These are phyloP conservation scores for Podargus strigoides DNA, from an alignment of 2,797 vertebrate species.

Conservation along the genomic window DNA sequence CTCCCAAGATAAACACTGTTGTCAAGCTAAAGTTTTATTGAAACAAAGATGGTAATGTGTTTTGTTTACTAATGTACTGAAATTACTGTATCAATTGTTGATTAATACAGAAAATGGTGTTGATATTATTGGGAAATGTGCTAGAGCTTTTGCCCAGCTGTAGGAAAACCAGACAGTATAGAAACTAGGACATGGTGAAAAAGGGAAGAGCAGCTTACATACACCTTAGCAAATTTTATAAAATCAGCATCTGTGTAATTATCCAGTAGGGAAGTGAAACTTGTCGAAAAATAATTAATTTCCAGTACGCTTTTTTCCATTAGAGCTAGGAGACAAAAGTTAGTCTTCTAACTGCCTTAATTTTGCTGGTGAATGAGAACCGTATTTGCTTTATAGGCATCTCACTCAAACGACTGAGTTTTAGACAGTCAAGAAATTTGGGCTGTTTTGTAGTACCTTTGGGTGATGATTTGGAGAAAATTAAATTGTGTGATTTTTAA, in stretches of 20 bases:
- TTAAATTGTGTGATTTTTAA: not conserved
- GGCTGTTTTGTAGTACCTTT: not conserved
- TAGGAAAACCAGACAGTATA: not conserved
- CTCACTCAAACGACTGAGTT: not conserved
- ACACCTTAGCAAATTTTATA: not conserved
- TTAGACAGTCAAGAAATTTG: not conserved
- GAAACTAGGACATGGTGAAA: not conserved
- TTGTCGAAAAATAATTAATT: not conserved
- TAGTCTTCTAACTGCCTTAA: not conserved
- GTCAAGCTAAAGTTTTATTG: not conserved
- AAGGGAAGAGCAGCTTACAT: not conserved
- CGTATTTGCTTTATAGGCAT: not conserved
- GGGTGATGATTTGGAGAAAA: not conserved
- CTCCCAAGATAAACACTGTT: not conserved
- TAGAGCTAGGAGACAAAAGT: not conserved
- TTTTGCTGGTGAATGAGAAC: not conserved
- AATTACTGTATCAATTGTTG: not conserved
- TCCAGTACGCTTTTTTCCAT: not conserved
- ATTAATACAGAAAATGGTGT: not conserved
- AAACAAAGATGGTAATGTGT: not conserved
- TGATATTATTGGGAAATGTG: not conserved
- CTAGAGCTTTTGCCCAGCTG: not conserved
- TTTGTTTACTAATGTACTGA: not conserved
- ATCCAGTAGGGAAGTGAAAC: not conserved
- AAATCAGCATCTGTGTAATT: not conserved